phyloP scores from a whole-genome alignment of 2,113 vertebrate species.

The Chitala chitala region DNA sequence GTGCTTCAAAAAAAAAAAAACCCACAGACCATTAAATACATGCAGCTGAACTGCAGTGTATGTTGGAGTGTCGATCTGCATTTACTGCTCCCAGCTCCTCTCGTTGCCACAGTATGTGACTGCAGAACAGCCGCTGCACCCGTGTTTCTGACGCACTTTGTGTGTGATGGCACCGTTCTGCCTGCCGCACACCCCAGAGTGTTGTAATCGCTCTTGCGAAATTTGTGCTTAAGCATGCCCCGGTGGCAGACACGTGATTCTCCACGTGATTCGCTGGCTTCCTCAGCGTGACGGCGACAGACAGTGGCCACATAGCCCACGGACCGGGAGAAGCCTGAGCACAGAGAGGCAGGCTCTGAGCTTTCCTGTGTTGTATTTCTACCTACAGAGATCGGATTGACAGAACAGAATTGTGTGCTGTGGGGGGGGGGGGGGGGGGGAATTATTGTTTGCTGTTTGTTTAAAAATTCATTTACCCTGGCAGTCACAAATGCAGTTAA shows the following conservation, averaged over 20 bases:
- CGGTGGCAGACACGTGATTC: background rate
- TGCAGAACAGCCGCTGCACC: no score
- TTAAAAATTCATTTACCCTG: constrained; percentile 63
- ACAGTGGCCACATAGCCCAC: constrained; percentile 34
- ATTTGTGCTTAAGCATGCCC: background rate
- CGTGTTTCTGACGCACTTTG: background rate
- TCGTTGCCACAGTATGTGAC: no score
- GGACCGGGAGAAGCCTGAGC: constrained; percentile 4
- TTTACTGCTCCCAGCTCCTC: no score
- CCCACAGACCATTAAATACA: no score
- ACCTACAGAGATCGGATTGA: constrained; percentile 13
- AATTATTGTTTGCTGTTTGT: constrained; percentile 53
- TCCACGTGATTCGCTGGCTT: background rate
- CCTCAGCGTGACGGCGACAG: constrained; percentile 13
- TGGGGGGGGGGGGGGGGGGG: background rate
- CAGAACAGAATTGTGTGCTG: background rate
- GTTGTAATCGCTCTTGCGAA: background rate
- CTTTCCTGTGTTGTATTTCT: constrained; percentile 28
- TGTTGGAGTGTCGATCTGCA: no score
- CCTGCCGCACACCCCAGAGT: background rate
- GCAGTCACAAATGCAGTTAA: constrained; percentile 59
- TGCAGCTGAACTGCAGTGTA: no score
- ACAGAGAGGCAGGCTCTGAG: constrained; percentile 47
- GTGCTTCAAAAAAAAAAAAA: no score
- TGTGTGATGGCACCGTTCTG: background rate